These are phyloP conservation scores for Taurulus bubalis DNA, from an alignment of 2,113 vertebrate species.

Conservation along the genomic window DNA sequence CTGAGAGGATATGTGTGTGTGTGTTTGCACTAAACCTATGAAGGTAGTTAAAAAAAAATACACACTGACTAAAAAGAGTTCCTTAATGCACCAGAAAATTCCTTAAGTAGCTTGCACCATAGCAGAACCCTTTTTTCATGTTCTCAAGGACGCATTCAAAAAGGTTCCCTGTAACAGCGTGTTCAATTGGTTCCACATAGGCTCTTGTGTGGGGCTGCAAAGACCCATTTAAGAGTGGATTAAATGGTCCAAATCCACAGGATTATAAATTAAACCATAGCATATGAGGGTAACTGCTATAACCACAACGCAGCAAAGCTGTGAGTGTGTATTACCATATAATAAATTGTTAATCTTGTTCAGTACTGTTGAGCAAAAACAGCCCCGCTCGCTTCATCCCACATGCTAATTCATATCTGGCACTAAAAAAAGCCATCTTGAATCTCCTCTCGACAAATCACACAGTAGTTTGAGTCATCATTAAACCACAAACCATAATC, in stretches of 20 bases:
- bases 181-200: constrained; percentile 32
- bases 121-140: constrained; percentile 12
- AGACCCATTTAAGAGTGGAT: constrained; percentile 16
- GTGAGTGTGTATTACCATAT: background rate
- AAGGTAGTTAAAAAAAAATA: background rate
- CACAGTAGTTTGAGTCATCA: constrained; percentile 35
- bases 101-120: constrained; percentile 8
- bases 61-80: background rate
- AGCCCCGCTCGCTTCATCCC: background rate
- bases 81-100: constrained; percentile 22
- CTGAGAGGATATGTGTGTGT: background rate
- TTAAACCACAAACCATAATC: constrained; percentile 55
- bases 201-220: constrained; percentile 14
- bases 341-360: background rate
- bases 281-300: background rate
- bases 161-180: constrained; percentile 1
- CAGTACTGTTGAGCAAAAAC: background rate
- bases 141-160: constrained; percentile 33
- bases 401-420: background rate
- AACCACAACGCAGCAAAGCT: constrained; percentile 1
- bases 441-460: constrained; percentile 44
- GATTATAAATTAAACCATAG: constrained; percentile 42
- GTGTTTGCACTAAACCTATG: constrained; percentile 1
- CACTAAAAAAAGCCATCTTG: constrained; percentile 11
- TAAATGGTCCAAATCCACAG: constrained; percentile 39